phyloP scores from a whole-genome alignment of 2,113 vertebrate genomes.

The Macquaria ambigua region DNA sequence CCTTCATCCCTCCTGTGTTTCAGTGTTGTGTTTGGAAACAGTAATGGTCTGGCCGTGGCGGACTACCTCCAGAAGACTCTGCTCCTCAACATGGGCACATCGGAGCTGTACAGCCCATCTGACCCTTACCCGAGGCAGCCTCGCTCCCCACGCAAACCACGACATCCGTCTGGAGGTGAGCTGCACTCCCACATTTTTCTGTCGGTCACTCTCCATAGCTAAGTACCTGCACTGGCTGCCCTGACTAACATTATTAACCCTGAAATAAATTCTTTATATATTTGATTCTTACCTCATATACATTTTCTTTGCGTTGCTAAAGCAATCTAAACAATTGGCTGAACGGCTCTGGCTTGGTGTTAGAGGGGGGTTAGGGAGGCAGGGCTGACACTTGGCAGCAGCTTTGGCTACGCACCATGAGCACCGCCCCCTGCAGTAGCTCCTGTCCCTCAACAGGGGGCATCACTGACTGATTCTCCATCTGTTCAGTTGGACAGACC shows the following conservation, averaged over 20 bases:
- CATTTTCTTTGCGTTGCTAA: conserved; percentile 1
- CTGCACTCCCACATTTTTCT: neutral
- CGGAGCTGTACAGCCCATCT: conserved; percentile 92
- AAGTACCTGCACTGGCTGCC: neutral
- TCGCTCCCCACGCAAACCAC: conserved; percentile 92
- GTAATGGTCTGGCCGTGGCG: conserved; percentile 94
- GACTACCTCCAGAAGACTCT: conserved; percentile 98
- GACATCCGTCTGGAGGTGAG: conserved; percentile 95
- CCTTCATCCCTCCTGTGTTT: conserved; percentile 21
- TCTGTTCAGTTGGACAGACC: conserved; percentile 71
- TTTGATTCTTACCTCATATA: neutral
- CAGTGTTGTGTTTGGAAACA: conserved; percentile 98
- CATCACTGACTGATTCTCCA: conserved; percentile 63
- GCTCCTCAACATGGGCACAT: conserved; percentile 92
- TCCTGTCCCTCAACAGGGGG: conserved; percentile 71
- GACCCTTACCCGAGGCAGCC: conserved; percentile 95
- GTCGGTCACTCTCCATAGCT: neutral
- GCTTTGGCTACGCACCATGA: conserved; percentile 35
- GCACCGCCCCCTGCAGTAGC: conserved; percentile 68
- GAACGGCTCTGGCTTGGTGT: conserved; percentile 1
- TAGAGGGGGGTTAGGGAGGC: conserved; percentile 27
- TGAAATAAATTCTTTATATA: conserved; percentile 1
- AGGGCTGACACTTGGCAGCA: conserved; percentile 64
- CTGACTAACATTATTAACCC: neutral
- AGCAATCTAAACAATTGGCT: neutral